A percentile compares a stretch with the other conserved stretches of the same genome.
Conservation (phyloP, 2,888 invertebrate species). For the Spodoptera littoralis region DNA sequence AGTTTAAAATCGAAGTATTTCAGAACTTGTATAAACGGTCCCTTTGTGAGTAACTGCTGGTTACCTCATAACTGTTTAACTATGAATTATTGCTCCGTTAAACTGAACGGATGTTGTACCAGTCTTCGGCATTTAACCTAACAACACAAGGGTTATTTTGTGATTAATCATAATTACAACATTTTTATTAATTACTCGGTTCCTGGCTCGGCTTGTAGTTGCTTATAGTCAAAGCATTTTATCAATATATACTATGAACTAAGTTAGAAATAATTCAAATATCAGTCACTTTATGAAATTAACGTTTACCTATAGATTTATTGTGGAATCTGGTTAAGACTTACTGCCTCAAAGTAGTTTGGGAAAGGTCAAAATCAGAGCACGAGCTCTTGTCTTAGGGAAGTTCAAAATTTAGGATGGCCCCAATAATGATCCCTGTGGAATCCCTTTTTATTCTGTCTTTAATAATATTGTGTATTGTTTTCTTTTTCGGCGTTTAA, state of each 20-base stretch:
- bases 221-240: no score
- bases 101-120: slow-evolving; percentile 75
- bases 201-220: slow-evolving; percentile 54
- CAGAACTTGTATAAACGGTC: slow-evolving; percentile 1
- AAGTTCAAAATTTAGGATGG: background rate
- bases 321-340: no score
- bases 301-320: no score
- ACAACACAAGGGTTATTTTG: slow-evolving; percentile 64
- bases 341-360: no score
- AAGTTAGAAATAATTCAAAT: no score
- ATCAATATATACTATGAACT: no score
- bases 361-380: no score
- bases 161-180: slow-evolving; percentile 68
- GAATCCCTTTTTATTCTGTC: background rate
- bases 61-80: slow-evolving; percentile 47
- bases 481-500: no score
- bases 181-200: slow-evolving; percentile 68
- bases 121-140: slow-evolving; percentile 67
- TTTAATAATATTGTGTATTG: no score
- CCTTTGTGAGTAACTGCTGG: slow-evolving; percentile 25
- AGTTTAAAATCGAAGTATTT: slow-evolving; percentile 5
- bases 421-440: slow-evolving; percentile 8
- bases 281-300: no score
- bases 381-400: no score
- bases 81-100: slow-evolving; percentile 55